Percentiles rank a stretch among this genome's conserved stretches.
Evolutionary conservation across 2,888 invertebrate species (phyloP).

Genomic region (Amorpha juglandis): DNA sequence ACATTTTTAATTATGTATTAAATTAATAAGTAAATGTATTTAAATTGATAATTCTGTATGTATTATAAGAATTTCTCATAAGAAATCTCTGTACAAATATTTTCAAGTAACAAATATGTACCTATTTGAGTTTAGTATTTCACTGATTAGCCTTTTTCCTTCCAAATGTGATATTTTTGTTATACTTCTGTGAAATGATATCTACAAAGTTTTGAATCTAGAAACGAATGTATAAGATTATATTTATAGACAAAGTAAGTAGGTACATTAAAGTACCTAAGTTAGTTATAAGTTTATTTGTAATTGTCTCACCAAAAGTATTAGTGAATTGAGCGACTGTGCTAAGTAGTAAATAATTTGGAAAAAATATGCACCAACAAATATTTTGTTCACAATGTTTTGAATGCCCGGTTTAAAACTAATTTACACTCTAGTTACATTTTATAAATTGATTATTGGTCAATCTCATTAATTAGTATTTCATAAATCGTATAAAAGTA

Average conservation of each 20-base stretch:
- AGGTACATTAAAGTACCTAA: background rate
- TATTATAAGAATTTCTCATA: background rate
- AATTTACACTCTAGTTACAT: too few relatives aligned
- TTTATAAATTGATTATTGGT: too few relatives aligned
- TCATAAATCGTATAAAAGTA: background rate
- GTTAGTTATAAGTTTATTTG: too few relatives aligned
- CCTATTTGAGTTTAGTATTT: background rate
- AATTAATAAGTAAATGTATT: too few relatives aligned
- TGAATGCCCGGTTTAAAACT: background rate
- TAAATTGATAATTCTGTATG: too few relatives aligned
- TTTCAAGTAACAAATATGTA: background rate
- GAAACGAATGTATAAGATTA: background rate
- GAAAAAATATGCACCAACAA: background rate
- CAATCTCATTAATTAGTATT: too few relatives aligned
- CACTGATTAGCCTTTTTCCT: background rate
- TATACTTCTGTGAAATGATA: background rate
- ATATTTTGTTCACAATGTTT: constrained; percentile 8
- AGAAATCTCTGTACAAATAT: constrained; percentile 7
- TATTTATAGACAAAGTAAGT: background rate
- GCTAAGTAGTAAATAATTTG: background rate
- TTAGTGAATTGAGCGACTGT: background rate
- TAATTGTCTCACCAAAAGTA: constrained; percentile 6
- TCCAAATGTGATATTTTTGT: constrained; percentile 3
- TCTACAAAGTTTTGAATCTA: background rate
- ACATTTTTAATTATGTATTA: too few relatives aligned